These are phyloP conservation scores for Aphaenogaster rudis DNA, from an alignment of 1,140 invertebrate species.

Conservation along the genomic window DNA sequence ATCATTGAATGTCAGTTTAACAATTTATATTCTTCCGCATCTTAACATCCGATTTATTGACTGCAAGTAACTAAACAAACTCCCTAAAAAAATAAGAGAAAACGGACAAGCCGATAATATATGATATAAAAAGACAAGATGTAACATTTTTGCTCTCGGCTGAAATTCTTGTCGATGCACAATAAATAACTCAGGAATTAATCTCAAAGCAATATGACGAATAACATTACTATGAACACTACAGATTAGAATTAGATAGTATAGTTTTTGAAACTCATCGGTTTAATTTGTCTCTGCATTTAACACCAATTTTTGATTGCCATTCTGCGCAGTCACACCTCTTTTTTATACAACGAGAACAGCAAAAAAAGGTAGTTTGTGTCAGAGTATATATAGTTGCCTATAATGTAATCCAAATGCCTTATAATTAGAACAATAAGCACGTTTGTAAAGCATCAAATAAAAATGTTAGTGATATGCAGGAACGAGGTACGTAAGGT, in stretches of 20 bases:
- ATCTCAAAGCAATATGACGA: neutral
- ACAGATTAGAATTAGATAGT: neutral
- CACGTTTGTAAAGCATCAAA: conserved; percentile 66
- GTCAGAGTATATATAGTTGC: conserved; percentile 37
- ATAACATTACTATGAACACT: neutral
- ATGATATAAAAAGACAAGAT: neutral
- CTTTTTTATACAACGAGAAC: conserved; percentile 7
- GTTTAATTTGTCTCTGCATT: neutral
- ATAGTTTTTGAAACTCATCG: neutral
- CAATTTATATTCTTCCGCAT: neutral
- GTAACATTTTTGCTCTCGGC: neutral
- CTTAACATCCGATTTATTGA: neutral
- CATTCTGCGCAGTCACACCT: neutral
- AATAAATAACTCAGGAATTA: conserved; percentile 17
- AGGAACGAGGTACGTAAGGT: neutral
- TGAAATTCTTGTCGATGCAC: neutral
- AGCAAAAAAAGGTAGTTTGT: neutral
- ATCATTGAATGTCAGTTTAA: neutral
- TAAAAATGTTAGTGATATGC: conserved; percentile 31
- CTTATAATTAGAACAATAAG: conserved; percentile 74
- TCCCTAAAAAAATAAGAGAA: neutral
- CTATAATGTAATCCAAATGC: conserved; percentile 68
- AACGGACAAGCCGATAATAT: neutral
- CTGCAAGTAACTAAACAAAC: neutral
- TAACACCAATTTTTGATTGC: neutral